Evolutionary conservation across 2,113 vertebrate species (phyloP).

Genomic region (Anthoscopus minutus): DNA sequence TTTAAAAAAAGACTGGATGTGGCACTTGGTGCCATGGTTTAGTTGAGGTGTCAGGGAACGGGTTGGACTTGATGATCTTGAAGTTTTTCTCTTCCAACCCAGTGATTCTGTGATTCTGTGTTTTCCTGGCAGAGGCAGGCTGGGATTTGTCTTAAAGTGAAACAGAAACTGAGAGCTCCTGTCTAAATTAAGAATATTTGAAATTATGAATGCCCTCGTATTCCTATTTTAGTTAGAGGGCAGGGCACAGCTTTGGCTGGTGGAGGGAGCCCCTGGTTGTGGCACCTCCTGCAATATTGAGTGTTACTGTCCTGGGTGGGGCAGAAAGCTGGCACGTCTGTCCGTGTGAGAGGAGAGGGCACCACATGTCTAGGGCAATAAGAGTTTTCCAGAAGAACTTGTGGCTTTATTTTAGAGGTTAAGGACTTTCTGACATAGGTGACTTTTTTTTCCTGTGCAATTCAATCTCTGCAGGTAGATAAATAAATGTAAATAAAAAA

Average conservation of each 20-base stretch:
- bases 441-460: not conserved
- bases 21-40: too few relatives aligned
- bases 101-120: too few relatives aligned
- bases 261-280: too few relatives aligned
- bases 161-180: too few relatives aligned
- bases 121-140: rapidly evolving
- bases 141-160: too few relatives aligned
- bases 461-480: not conserved
- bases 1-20: too few relatives aligned
- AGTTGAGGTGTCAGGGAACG: too few relatives aligned
- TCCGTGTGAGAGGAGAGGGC: not conserved
- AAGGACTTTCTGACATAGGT: not conserved
- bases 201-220: too few relatives aligned
- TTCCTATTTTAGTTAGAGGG: too few relatives aligned
- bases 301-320: not conserved
- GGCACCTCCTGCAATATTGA: rapidly evolving
- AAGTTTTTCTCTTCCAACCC: too few relatives aligned
- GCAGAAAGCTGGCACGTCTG: not conserved
- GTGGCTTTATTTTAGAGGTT: not conserved
- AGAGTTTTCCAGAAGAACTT: not conserved
- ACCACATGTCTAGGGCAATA: not conserved
- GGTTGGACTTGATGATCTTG: too few relatives aligned
- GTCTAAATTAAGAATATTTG: too few relatives aligned
- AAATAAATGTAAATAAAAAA: not conserved
- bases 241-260: not conserved